Evolutionary conservation across 2,888 invertebrate genomes (phyloP), one percentile per base, ranked within the genome.

Genomic region (Brachyptera risi): DNA sequence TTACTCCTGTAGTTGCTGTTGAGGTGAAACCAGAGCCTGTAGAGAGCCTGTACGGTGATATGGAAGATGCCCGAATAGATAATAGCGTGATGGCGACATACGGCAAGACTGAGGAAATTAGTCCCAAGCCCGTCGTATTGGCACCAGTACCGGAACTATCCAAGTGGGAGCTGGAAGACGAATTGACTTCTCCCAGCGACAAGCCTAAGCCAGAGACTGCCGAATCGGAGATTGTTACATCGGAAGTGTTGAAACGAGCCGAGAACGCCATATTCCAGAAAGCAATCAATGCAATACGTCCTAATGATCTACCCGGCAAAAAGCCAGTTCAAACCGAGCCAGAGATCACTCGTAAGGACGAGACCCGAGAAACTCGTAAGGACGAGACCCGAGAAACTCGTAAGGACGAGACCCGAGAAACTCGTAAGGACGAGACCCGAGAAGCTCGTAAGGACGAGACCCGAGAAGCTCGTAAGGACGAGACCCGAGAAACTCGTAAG

Each of bases 211-310:
- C 62, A 15, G 57, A 66, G 61, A 44, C 68, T 69, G 74, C 17
- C 9, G 82, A 82, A 68, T 76, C 79, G 5, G 81, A 65, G 42
- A 85, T 87, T 40, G 78, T 86, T 1, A 92, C 93, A 1, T 89
- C 88, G 19, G 93, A 93, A 74, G 92, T 95, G 3, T 78, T 95
- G 56, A 93, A 94, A 72, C 81, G 92, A 67, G 94, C 95, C 1
- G 94, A 95, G 77, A 93, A 94, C 73, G 93, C 90, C 0, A 89
- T 95, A 68, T 91, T 94, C 73, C 90, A 93, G 42, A 92, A 94
- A 74, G 90, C 90, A 0, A 88, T 90, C 44, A 90, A 87, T 70
- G 89, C 91, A 0, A 84, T 90, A 49, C 80, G 87, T 61, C 66
- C 63, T 23, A 58, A 60, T 23, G 67, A 65, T 40, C 88, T 60